phyloP scores from a whole-genome alignment of 1,140 invertebrate species.

The Drosophila grimshawi region DNA sequence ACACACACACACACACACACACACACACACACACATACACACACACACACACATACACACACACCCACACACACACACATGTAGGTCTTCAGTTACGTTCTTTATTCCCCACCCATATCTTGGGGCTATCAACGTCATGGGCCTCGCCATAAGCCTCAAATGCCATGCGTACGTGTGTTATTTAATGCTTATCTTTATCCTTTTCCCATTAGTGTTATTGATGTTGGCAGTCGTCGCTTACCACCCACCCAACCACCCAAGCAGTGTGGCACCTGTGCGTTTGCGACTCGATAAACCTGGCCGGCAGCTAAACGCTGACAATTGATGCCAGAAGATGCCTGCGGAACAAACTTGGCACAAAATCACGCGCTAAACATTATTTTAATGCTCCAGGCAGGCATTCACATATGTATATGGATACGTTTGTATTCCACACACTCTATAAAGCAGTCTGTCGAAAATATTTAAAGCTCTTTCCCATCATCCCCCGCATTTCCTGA shows the following conservation, averaged over 20 bases:
- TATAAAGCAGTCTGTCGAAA: conserved; percentile 44
- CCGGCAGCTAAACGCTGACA: conserved; percentile 71
- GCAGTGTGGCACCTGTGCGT: conserved; percentile 33
- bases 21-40: conserved; percentile 14
- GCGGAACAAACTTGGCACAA: conserved; percentile 38
- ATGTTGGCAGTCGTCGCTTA: conserved; percentile 66
- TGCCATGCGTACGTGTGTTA: conserved; percentile 72
- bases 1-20: neutral
- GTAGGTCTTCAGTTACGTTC: conserved; percentile 30
- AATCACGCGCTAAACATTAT: conserved; percentile 81
- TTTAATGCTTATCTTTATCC: conserved; percentile 84
- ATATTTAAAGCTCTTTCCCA: conserved; percentile 65
- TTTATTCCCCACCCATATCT: neutral
- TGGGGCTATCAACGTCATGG: conserved; percentile 45
- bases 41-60: conserved; percentile 16
- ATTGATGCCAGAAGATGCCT: conserved; percentile 68
- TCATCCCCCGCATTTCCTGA: conserved; percentile 41
- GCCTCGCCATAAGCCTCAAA: conserved; percentile 46
- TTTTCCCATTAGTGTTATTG: conserved; percentile 84
- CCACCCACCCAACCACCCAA: neutral
- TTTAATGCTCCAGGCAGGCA: conserved; percentile 66
- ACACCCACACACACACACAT: neutral
- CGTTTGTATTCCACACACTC: conserved; percentile 7
- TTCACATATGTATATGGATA: conserved; percentile 44
- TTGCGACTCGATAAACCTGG: conserved; percentile 62